phyloP scores from a whole-genome alignment of 1,140 invertebrate genomes.

The Drusus annulatus region DNA sequence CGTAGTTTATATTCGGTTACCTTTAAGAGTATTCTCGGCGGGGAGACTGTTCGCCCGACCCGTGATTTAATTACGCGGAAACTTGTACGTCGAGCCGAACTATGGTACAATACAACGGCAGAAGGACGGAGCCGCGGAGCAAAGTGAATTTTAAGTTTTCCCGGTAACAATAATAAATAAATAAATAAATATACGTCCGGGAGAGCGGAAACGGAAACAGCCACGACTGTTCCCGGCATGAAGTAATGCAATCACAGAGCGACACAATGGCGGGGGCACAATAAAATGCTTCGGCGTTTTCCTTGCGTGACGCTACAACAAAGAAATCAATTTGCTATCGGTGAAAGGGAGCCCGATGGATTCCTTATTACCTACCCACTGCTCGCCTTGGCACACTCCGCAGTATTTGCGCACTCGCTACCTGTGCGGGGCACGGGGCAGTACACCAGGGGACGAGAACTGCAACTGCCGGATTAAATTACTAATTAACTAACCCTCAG shows the following conservation, averaged over 20 bases:
- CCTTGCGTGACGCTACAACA: slow-evolving; percentile 46
- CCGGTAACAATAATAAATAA: slow-evolving; percentile 28
- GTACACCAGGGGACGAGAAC: not conserved
- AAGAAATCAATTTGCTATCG: slow-evolving; percentile 58
- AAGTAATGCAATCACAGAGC: slow-evolving; percentile 48
- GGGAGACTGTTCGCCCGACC: not conserved
- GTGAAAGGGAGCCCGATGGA: slow-evolving; percentile 52
- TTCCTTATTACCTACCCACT: slow-evolving; percentile 27
- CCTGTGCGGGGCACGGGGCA: too few relatives aligned
- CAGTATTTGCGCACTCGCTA: too few relatives aligned
- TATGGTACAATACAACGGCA: slow-evolving; percentile 8
- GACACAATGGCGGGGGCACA: slow-evolving; percentile 41
- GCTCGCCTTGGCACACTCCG: too few relatives aligned
- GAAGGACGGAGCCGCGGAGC: slow-evolving; percentile 9
- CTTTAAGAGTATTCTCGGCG: not conserved
- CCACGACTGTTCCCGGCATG: not conserved
- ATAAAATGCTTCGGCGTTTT: slow-evolving; percentile 48
- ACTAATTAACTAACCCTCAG: too few relatives aligned
- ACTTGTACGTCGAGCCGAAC: slow-evolving; percentile 28
- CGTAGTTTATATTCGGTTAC: slow-evolving; percentile 26
- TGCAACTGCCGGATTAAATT: too few relatives aligned
- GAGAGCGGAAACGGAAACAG: not conserved
- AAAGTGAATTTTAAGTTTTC: slow-evolving; percentile 46
- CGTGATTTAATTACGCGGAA: slow-evolving; percentile 30
- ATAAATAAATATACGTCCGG: slow-evolving; percentile 4